Evolutionary conservation across 2,797 vertebrate species (phyloP), one percentile per base, ranked within the genome.

Genomic region (Sebastes taczanowskii): DNA sequence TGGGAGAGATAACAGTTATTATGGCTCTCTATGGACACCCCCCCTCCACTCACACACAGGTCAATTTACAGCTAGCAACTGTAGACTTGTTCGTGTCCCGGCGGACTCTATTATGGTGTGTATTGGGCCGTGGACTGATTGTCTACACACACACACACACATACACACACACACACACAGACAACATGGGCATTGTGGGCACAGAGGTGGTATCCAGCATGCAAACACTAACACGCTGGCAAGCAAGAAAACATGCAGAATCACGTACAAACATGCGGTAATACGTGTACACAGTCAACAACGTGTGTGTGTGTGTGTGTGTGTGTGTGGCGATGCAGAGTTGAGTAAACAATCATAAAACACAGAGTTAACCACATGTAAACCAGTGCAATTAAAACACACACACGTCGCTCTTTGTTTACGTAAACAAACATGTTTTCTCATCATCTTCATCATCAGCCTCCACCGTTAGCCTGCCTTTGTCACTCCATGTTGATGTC

Each of bases 51-150:
- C 77, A 75, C 27, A 61, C 58, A n/a, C 13, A 74, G 81, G 76
- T 86, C 82, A 87, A 90, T 90, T 90, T 86, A 84, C 88, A 85
- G 82, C 85, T 82, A 74, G 87, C 81, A 89, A 92, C 91, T 86
- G 91, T 91, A 84, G 83, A 89, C 83, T 78, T 85, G 86, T 69
- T 84, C 16, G 2, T 38, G 56, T 89, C 91, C 74, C 89, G 6
- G 73, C 3, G 78, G 91, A 77, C 81, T 88, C 80, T 84, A 89
- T 92, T 88, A 92, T 32, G 67, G 80, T 87, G 90, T 86, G 81
- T 79, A 77, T 71, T 87, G 75, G 58, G 42, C 90, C n/a, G 66
- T 87, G 78, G n/a, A 71, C 81, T 89, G 77, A 87, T 87, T 66
- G 11, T 6, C 4, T 5, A 25, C 72, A 73, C 35, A 74, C 68